phyloP scores from a whole-genome alignment of 2,797 vertebrate genomes.

The Lacerta agilis region DNA sequence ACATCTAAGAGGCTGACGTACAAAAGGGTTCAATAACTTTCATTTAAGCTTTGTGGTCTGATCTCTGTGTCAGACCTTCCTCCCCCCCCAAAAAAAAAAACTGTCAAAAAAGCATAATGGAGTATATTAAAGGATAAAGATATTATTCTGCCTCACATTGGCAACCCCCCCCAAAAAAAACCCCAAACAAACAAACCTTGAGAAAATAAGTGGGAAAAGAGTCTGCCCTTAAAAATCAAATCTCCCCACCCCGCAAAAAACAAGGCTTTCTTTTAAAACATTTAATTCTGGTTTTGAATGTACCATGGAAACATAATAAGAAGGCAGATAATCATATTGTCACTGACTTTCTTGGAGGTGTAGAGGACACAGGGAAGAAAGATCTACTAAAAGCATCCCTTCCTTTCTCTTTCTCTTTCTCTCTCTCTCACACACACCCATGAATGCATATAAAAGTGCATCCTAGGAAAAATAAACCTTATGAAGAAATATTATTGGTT shows the following conservation, averaged over 20 bases:
- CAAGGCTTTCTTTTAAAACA: no score
- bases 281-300: not conserved
- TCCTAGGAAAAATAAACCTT: not conserved
- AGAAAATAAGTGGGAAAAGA: not conserved
- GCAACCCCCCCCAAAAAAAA: not conserved
- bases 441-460: not conserved
- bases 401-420: no score
- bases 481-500: not conserved
- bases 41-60: not conserved
- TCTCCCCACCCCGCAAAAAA: no score
- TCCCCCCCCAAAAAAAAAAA: not conserved
- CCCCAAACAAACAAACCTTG: not conserved
- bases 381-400: slow-evolving; percentile 2
- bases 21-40: not conserved
- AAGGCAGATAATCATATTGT: not conserved
- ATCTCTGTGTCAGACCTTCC: not conserved
- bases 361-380: not conserved
- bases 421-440: not conserved
- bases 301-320: not conserved
- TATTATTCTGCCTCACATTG: not conserved
- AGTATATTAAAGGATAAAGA: not conserved
- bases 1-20: not conserved
- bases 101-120: not conserved
- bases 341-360: not conserved
- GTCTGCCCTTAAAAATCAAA: not conserved